Evolutionary conservation across 2,797 vertebrate species (phyloP).

Genomic region (Tapirus indicus): DNA sequence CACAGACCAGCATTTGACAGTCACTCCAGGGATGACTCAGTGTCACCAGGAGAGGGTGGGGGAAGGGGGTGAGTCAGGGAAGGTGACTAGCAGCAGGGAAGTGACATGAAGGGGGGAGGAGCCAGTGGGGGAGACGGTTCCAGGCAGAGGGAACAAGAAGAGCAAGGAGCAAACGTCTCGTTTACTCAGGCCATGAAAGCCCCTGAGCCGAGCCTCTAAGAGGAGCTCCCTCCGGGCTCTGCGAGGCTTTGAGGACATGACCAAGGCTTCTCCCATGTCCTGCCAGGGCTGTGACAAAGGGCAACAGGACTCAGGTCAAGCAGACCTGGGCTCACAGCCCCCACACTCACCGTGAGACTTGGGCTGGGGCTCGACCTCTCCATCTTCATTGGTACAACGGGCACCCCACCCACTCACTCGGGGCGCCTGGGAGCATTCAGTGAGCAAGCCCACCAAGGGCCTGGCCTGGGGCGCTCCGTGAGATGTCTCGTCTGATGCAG

Average conservation of each 20-base stretch:
- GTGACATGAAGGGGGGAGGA: neutral
- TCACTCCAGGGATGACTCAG: slow-evolving; percentile 8
- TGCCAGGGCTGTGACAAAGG: neutral
- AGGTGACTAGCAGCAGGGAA: neutral
- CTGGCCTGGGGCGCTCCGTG: neutral
- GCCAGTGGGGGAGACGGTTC: neutral
- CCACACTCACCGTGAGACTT: neutral
- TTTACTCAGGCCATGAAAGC: neutral
- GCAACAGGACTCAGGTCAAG: neutral
- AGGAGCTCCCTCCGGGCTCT: neutral
- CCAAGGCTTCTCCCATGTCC: neutral
- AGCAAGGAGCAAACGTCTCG: neutral
- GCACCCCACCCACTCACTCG: accelerated
- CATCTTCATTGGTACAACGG: neutral
- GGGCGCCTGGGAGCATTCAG: neutral
- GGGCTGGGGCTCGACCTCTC: neutral
- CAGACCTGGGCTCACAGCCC: neutral
- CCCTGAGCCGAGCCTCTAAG: neutral
- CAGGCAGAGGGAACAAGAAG: neutral
- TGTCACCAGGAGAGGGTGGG: neutral
- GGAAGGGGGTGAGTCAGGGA: neutral
- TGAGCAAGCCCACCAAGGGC: accelerated
- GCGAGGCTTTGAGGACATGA: neutral
- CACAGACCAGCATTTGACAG: neutral
- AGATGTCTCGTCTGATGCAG: neutral